Evolutionary conservation across 2,113 vertebrate genomes (phyloP).

Genomic region (Spilogale gracilis): DNA sequence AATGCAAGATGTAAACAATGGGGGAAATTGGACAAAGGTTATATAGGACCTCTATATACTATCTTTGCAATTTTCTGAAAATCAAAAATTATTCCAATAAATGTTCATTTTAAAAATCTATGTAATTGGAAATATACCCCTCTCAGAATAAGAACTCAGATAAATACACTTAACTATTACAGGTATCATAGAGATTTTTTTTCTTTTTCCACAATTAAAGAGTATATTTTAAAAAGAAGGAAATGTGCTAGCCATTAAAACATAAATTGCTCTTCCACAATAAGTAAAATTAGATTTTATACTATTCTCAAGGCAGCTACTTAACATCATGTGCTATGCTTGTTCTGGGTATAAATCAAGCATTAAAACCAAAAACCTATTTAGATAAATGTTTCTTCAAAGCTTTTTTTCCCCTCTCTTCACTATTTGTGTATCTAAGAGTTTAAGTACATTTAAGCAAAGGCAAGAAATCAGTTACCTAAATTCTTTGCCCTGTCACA

Average conservation of each 20-base stretch:
- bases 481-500: slow-evolving; percentile 47
- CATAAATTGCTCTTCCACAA: background rate
- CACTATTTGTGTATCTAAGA: slow-evolving; percentile 26
- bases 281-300: slow-evolving; percentile 53
- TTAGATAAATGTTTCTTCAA: slow-evolving; percentile 12
- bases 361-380: slow-evolving; percentile 42
- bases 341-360: slow-evolving; percentile 23
- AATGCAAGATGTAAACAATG: background rate
- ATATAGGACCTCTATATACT: background rate
- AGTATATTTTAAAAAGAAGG: slow-evolving; percentile 46
- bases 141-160: background rate
- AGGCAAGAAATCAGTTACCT: slow-evolving; percentile 4
- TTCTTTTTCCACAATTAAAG: slow-evolving; percentile 20
- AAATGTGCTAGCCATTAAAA: slow-evolving; percentile 58
- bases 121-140: background rate
- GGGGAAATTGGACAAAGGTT: background rate
- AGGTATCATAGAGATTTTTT: background rate
- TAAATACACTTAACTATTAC: slow-evolving; percentile 14
- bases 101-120: background rate
- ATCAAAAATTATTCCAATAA: slow-evolving; percentile 24
- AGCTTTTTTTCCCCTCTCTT: background rate
- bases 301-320: background rate
- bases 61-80: background rate
- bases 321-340: background rate
- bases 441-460: slow-evolving; percentile 24